phyloP scores from a whole-genome alignment of 2,888 invertebrate species.

The Colletes collaris region DNA sequence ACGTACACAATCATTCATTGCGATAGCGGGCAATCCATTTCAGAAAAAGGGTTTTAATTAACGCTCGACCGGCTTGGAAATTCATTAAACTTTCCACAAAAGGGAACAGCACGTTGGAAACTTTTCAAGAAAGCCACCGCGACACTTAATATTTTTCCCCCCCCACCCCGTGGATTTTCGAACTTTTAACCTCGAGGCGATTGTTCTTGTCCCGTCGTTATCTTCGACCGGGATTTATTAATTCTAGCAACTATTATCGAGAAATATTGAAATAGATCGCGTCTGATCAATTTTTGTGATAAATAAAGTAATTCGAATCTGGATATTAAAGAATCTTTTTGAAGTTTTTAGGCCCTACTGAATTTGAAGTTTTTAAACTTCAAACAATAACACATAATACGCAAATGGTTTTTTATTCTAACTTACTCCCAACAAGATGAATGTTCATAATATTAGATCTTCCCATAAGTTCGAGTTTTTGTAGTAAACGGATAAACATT shows the following conservation, averaged over 20 bases:
- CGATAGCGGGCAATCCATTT: conserved; percentile 56
- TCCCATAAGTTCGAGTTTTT: too few relatives aligned
- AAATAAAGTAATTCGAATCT: too few relatives aligned
- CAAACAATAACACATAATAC: too few relatives aligned
- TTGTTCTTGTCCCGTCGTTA: conserved; percentile 26
- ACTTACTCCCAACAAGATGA: too few relatives aligned
- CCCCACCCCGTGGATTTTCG: conserved; percentile 9
- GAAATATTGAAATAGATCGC: background rate
- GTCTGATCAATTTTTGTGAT: too few relatives aligned
- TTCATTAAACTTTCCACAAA: conserved; percentile 52
- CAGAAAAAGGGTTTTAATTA: conserved; percentile 63
- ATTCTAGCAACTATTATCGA: background rate
- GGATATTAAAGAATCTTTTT: too few relatives aligned
- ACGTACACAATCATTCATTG: conserved; percentile 56
- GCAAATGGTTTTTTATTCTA: too few relatives aligned
- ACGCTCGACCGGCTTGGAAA: conserved; percentile 47
- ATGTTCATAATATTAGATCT: too few relatives aligned
- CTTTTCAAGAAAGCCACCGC: conserved; percentile 38
- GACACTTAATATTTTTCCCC: conserved; percentile 48
- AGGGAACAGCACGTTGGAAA: conserved; percentile 19
- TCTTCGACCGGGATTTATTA: conserved; percentile 1
- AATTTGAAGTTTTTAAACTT: too few relatives aligned
- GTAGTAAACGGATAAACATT: too few relatives aligned
- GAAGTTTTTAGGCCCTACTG: too few relatives aligned
- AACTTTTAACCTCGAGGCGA: conserved; percentile 17